phyloP scores from a whole-genome alignment of 2,888 invertebrate genomes.

The Subacronicta megacephala region DNA sequence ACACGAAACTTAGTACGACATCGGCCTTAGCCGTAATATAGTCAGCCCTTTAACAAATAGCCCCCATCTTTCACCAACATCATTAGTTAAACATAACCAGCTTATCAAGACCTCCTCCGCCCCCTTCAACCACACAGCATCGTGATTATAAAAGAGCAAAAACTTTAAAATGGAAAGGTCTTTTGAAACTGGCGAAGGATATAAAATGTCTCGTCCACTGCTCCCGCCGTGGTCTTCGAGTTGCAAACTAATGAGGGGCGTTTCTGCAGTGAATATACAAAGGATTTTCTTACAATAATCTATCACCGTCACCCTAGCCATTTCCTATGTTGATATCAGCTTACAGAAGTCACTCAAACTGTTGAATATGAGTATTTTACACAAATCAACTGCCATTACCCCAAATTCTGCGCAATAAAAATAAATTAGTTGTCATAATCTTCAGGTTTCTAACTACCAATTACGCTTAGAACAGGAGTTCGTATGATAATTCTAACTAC shows the following conservation, averaged over 20 bases:
- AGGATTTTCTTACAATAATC: constrained; percentile 39
- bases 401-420: too few relatives aligned
- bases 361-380: too few relatives aligned
- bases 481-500: too few relatives aligned
- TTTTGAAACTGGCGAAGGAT: constrained; percentile 52
- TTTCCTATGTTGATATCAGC: too few relatives aligned
- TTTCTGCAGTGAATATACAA: constrained; percentile 56
- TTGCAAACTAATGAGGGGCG: constrained; percentile 71
- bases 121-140: constrained; percentile 20
- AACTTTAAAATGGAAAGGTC: constrained; percentile 49
- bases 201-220: constrained; percentile 65
- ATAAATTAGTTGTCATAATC: too few relatives aligned
- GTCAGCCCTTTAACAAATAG: constrained; percentile 70
- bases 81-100: constrained; percentile 72
- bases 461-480: too few relatives aligned
- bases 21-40: constrained; percentile 40
- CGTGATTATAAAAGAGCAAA: constrained; percentile 26
- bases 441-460: too few relatives aligned
- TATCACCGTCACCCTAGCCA: constrained; percentile 3
- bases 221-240: constrained; percentile 60
- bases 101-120: constrained; percentile 49
- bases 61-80: constrained; percentile 74
- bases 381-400: too few relatives aligned
- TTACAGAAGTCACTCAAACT: too few relatives aligned
- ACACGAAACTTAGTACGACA: constrained; percentile 41